A percentile compares a stretch with the other conserved stretches of the same genome.
Conservation (phyloP, 92 coral and sea anemone species). For the Zoanthus solanderi region DNA sequence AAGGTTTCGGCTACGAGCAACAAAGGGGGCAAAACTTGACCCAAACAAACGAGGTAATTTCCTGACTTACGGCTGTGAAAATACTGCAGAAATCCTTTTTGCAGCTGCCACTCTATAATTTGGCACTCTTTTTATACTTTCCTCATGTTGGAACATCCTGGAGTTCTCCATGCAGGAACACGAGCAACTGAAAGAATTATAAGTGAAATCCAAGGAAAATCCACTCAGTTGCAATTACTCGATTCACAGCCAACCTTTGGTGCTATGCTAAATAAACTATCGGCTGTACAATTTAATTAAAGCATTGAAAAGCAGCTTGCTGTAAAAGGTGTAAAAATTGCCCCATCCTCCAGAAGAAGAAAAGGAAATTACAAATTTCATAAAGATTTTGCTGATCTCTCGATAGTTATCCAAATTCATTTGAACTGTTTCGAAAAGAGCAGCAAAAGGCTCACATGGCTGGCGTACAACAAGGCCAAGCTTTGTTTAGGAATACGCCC, state of each 20-base stretch:
- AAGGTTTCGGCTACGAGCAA: conserved; percentile 10
- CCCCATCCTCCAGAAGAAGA: conserved; percentile 25
- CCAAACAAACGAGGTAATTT: conserved; percentile 52
- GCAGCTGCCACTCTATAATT: conserved; percentile 55
- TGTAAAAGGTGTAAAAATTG: conserved; percentile 4
- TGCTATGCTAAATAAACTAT: conserved; percentile 22
- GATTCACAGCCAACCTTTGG: conserved; percentile 53
- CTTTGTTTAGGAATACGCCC: conserved; percentile 21
- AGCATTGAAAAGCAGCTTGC: conserved; percentile 26
- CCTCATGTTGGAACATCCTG: too few species aligned
- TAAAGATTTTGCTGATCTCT: not conserved
- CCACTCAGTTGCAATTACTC: conserved; percentile 40
- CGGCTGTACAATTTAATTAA: conserved; percentile 47
- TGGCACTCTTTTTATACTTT: conserved; percentile 50
- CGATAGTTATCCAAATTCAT: conserved; percentile 34
- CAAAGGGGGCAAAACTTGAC: conserved; percentile 23
- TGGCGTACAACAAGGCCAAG: conserved; percentile 22
- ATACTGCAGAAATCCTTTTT: conserved; percentile 47
- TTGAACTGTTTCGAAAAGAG: conserved; percentile 24
- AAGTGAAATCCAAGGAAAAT: conserved; percentile 51
- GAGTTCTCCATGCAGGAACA: conserved; percentile 18
- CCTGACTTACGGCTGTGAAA: conserved; percentile 41
- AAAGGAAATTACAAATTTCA: conserved; percentile 26
- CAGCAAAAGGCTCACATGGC: conserved; percentile 32
- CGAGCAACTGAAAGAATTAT: conserved; percentile 39